Base-by-base conservation (phyloP, 2,888 invertebrate species). In the Periphyllus acericola region DNA sequence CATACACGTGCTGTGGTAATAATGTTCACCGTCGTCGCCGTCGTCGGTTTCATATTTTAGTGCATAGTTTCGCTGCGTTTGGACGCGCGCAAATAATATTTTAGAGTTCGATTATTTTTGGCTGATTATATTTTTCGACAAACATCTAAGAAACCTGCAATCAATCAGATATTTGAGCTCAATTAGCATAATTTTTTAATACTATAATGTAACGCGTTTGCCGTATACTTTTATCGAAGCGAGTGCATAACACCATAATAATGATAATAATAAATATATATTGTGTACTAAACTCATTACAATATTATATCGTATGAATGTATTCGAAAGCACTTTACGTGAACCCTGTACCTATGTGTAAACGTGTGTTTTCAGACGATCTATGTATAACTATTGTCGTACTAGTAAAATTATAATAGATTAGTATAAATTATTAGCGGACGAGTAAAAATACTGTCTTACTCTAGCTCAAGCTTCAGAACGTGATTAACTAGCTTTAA, bases 81-180 rank as follows among this genome's bases (percentile, higher is more conserved):
- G 60, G 19, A 21, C 60, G 25, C 60, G 60, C 5, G 60, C 17
- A 2, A 29, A 19, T 52, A 32, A 29, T 21, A 78, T 78, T n/a
- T 1, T 34, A 25, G 25, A 68, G 46, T 82, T 82, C 25, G 25
- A 72, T 72, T 25, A 71, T 82, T 52, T 71, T 46, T 72, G 17
- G 34, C 66, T 52, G 71, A 71, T 40, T 9, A 81, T 68, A 81
- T 82, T 71, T 52, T 32, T n/a, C 25, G 32, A 72, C 4, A 68
- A 81, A 68, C 36, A 21, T 36, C 25, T 34, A 9, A 68, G 40
- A 29, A 81, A 40, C n/a, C 21, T 21, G 25, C 25, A 40, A 52
- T 82, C 71, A 52, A 52, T 52, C 17, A 34, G 3, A 32, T 82
- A 71, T 55, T 32, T 21, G 52, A 71, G 46, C 52, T 52, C 25